Evolutionary conservation across 2,113 vertebrate genomes (phyloP).

Genomic region (Vicugna pacos): DNA sequence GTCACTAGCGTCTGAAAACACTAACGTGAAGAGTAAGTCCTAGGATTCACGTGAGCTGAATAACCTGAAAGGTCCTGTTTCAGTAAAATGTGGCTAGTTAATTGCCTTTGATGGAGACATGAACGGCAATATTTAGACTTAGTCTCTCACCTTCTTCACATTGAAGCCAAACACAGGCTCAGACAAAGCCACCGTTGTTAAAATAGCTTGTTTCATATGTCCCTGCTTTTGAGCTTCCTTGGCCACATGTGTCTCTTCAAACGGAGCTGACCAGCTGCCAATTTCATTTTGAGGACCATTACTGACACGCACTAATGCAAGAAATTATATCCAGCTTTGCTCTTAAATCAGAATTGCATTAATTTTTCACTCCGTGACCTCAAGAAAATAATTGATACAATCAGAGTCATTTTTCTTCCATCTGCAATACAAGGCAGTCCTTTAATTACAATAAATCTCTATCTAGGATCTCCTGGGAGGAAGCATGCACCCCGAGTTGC

Average conservation of each 20-base stretch:
- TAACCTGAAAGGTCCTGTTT: neutral
- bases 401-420: neutral
- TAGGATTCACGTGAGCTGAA: neutral
- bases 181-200: neutral
- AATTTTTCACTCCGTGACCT: neutral
- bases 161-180: neutral
- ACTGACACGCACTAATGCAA: neutral
- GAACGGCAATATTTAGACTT: neutral
- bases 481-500: neutral
- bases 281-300: neutral
- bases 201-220: neutral
- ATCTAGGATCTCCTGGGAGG: neutral
- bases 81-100: neutral
- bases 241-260: neutral
- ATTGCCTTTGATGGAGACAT: neutral
- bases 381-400: neutral
- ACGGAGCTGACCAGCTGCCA: neutral
- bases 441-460: neutral
- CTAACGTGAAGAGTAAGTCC: neutral
- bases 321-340: neutral
- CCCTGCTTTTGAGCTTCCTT: neutral
- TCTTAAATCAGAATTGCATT: neutral
- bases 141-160: neutral
- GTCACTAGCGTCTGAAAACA: neutral
- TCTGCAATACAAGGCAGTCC: neutral